A percentile compares a stretch with the other conserved stretches of the same genome.
These are phyloP conservation scores for Drosophila truncata DNA, from an alignment of 1,140 invertebrate genomes.

Conservation along the genomic window DNA sequence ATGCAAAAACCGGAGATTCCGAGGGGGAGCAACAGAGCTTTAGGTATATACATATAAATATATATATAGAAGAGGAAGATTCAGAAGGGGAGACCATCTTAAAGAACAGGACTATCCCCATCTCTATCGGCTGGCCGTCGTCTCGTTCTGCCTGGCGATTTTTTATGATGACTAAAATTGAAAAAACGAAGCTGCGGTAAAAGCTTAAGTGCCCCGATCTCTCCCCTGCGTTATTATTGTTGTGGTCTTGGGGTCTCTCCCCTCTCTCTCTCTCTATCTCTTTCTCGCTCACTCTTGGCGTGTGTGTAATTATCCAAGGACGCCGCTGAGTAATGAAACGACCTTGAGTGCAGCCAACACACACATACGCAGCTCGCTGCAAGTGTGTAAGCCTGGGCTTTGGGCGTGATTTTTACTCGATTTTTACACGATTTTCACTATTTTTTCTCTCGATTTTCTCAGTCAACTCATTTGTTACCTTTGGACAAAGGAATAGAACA, in stretches of 20 bases:
- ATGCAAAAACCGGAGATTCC: conserved; percentile 50
- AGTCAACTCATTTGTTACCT: conserved; percentile 72
- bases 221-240: conserved; percentile 46
- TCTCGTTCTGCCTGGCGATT: conserved; percentile 53
- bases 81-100: conserved; percentile 43
- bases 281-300: conserved; percentile 56
- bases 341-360: conserved; percentile 76
- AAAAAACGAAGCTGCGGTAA: conserved; percentile 66
- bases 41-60: not conserved
- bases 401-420: conserved; percentile 64
- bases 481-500: conserved; percentile 66
- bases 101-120: conserved; percentile 55
- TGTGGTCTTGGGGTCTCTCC: conserved; percentile 58
- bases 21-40: conserved; percentile 8
- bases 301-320: conserved; percentile 84
- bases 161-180: conserved; percentile 80
- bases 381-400: conserved; percentile 42
- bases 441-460: conserved; percentile 31
- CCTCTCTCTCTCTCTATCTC: conserved; percentile 32
- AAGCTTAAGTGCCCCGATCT: conserved; percentile 52
- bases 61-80: not conserved
- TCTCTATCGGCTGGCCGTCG: conserved; percentile 9
- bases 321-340: conserved; percentile 83
- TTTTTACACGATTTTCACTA: conserved; percentile 24
- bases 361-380: conserved; percentile 24